These are phyloP conservation scores for Neotragus moschatus DNA, from an alignment of 2,113 vertebrate genomes.

Conservation along the genomic window DNA sequence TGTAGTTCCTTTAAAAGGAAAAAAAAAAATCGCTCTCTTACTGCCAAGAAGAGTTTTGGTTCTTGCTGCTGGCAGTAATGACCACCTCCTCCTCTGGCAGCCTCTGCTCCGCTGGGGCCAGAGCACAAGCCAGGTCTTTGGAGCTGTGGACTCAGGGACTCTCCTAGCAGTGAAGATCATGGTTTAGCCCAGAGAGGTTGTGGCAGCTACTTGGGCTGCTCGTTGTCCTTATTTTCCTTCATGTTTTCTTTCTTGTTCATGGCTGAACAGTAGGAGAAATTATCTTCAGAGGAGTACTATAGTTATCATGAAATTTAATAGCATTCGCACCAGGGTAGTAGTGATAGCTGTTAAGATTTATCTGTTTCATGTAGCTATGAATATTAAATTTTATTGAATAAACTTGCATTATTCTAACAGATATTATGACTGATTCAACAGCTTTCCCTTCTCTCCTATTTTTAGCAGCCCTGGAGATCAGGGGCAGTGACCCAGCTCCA, in stretches of 20 bases:
- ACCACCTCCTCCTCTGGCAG: neutral
- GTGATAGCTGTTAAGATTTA: neutral
- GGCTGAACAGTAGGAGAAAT: neutral
- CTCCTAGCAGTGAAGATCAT: neutral
- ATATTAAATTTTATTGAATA: neutral
- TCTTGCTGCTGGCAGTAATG: neutral
- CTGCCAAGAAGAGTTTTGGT: neutral
- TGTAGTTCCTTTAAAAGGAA: neutral
- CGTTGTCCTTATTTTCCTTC: neutral
- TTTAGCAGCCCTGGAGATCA: neutral
- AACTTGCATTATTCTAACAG: neutral
- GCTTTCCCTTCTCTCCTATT: neutral
- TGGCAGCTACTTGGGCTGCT: neutral
- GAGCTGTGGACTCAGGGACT: neutral
- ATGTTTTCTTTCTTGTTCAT: slow-evolving; percentile 34
- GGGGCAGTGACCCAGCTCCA: neutral
- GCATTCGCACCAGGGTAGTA: neutral
- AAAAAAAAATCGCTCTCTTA: neutral
- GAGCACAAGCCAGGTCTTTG: neutral
- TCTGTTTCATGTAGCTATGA: neutral
- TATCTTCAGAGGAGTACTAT: neutral
- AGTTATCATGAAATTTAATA: neutral
- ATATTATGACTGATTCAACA: neutral
- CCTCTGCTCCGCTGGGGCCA: neutral
- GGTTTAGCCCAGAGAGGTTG: neutral